phyloP scores from a whole-genome alignment of 1,140 invertebrate genomes.

The Microplitis demolitor region DNA sequence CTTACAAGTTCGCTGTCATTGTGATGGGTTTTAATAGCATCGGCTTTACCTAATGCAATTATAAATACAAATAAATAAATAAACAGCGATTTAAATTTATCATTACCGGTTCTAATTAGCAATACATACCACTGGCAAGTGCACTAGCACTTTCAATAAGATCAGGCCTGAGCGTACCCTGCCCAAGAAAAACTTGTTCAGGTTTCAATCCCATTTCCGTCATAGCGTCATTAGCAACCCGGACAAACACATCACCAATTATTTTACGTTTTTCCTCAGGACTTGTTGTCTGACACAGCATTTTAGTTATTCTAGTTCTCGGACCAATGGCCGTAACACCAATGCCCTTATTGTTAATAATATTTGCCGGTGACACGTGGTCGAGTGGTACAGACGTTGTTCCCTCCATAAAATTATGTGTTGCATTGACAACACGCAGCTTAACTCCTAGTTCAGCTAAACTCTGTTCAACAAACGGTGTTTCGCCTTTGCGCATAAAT shows the following conservation, averaged over 20 bases:
- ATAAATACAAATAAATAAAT: conserved; percentile 17
- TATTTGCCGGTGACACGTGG: conserved; percentile 60
- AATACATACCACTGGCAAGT: conserved; percentile 73
- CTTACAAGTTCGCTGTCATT: conserved; percentile 98
- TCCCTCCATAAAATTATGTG: conserved; percentile 76
- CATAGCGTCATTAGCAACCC: conserved; percentile 84
- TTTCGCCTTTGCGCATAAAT: conserved; percentile 97
- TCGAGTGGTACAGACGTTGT: conserved; percentile 78
- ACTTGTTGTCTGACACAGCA: conserved; percentile 83
- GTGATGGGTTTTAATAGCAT: conserved; percentile 99
- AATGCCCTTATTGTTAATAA: conserved; percentile 58
- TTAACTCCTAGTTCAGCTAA: conserved; percentile 86
- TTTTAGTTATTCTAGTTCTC: conserved; percentile 79
- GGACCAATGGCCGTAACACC: conserved; percentile 56
- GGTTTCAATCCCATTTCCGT: conserved; percentile 80
- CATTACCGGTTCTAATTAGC: neutral
- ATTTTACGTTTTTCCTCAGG: conserved; percentile 99
- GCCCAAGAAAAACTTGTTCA: conserved; percentile 84
- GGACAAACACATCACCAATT: conserved; percentile 98
- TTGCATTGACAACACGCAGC: conserved; percentile 80
- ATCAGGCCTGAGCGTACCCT: conserved; percentile 95
- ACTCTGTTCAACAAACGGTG: conserved; percentile 83
- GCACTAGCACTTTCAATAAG: conserved; percentile 96
- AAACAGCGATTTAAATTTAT: neutral
- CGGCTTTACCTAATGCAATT: conserved; percentile 70